Conservation (phyloP, 2,113 vertebrate genomes). For the Menidia beryllina region DNA sequence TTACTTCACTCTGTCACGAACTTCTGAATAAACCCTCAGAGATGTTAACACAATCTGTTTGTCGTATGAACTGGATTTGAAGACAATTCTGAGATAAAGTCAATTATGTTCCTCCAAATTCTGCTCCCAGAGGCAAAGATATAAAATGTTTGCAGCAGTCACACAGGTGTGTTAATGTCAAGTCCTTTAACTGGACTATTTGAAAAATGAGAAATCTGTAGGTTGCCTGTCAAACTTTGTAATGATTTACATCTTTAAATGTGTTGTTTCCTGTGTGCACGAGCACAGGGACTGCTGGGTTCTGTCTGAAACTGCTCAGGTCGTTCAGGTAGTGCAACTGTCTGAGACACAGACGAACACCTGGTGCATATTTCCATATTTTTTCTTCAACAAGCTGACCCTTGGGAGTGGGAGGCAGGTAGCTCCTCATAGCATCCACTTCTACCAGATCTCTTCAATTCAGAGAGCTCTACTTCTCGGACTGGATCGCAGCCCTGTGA, state of each 20-base stretch:
- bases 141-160: background rate
- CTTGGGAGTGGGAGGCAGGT: constrained; percentile 60
- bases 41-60: background rate
- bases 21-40: background rate
- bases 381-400: constrained; percentile 44
- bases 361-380: constrained; percentile 35
- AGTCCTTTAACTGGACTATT: background rate
- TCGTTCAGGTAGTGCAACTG: background rate
- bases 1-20: background rate
- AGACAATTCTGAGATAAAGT: too few species aligned
- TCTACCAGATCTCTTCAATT: constrained; percentile 58
- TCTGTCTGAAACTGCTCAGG: constrained; percentile 14
- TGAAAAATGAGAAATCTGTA: background rate
- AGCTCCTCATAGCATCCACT: constrained; percentile 64
- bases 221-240: constrained; percentile 5
- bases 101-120: background rate
- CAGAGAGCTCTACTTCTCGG: constrained; percentile 41
- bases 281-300: constrained; percentile 5
- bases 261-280: background rate
- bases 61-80: too few species aligned
- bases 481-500: constrained; percentile 55
- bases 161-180: background rate
- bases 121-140: background rate
- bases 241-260: constrained; percentile 3
- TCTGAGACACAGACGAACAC: constrained; percentile 23